Evolutionary conservation across 2,797 vertebrate species (phyloP), one percentile per base, ranked within the genome.

Genomic region (Karalla daura): DNA sequence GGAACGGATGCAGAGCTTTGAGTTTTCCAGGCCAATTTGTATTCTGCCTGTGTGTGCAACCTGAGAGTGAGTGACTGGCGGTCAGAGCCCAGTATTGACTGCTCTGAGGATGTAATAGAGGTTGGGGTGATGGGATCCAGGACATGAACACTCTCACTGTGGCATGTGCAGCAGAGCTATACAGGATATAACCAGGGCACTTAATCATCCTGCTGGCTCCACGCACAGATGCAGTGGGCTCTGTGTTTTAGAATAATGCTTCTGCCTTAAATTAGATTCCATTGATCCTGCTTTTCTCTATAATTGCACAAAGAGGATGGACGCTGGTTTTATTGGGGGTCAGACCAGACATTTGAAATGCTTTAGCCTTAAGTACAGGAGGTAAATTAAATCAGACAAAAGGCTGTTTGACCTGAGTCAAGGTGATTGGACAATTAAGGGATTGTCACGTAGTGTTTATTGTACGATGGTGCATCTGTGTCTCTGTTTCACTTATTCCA

Each of bases 81-180:
- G 86, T 84, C 83, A 83, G 85, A 87, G 80, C 79, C 54, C 70
- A 68, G 81, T 91, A 92, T 92, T 86, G 91, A 92, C 90, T 91
- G 80, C 84, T 88, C 80, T 83, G 86, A 86, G 88, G 91, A 90
- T 91, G 88, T 90, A 86, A 90, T 89, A 81, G 88, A 86, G 87
- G 89, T 83, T 71, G 59, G 70, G 83, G 87, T 88, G 90, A 87
- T 90, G 86, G 88, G 81, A 87, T 91, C 71, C 84, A 83, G 85
- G 89, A 86, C 87, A 89, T 84, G 81, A 86, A 82, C 84, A 76
- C 78, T 81, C 81, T 85, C 64, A 53, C 77, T 83, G 84, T 89
- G 88, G 74, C 83, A 67, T 83, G 80, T 81, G 84, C 80, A 82
- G 82, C 86, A 63, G 82, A 87, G 88, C 87, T 51, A 72, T 80